A percentile compares a stretch with the other conserved stretches of the same genome.
These are phyloP conservation scores for Rhinopomastus cyanomelas DNA, from an alignment of 2,113 vertebrate genomes.

Conservation along the genomic window DNA sequence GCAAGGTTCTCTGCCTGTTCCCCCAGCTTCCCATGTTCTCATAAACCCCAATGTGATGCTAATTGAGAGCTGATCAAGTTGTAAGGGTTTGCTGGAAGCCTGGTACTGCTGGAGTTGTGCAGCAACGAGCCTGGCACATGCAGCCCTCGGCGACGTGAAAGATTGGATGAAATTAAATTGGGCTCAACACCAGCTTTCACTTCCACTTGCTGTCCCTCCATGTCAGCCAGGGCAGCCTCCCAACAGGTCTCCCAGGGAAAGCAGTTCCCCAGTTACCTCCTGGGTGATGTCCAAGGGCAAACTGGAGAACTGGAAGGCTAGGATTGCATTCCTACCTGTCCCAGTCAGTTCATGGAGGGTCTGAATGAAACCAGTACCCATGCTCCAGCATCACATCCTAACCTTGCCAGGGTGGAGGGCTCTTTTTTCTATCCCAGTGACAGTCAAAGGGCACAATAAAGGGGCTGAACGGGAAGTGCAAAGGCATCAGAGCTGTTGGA, in stretches of 20 bases:
- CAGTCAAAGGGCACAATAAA: accelerated
- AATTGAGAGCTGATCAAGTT: background rate
- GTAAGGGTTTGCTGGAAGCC: background rate
- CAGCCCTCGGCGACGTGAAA: accelerated
- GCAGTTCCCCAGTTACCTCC: accelerated
- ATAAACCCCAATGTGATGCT: background rate
- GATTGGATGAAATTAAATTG: background rate
- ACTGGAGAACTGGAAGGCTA: background rate
- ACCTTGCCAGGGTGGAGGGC: background rate
- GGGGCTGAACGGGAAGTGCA: background rate
- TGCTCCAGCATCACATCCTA: accelerated
- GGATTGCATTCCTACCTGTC: background rate
- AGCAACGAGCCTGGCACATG: accelerated
- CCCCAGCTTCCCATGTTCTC: background rate
- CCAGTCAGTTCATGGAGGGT: accelerated
- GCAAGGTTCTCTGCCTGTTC: background rate
- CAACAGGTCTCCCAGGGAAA: accelerated
- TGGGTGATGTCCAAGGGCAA: accelerated
- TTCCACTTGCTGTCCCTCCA: background rate
- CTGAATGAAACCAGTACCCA: accelerated
- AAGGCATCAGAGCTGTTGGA: background rate
- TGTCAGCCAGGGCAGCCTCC: accelerated
- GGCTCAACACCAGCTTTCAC: background rate
- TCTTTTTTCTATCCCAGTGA: accelerated
- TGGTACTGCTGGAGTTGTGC: background rate